Evolutionary conservation across 2,888 invertebrate genomes (phyloP).

Genomic region (Magallana nippona): DNA sequence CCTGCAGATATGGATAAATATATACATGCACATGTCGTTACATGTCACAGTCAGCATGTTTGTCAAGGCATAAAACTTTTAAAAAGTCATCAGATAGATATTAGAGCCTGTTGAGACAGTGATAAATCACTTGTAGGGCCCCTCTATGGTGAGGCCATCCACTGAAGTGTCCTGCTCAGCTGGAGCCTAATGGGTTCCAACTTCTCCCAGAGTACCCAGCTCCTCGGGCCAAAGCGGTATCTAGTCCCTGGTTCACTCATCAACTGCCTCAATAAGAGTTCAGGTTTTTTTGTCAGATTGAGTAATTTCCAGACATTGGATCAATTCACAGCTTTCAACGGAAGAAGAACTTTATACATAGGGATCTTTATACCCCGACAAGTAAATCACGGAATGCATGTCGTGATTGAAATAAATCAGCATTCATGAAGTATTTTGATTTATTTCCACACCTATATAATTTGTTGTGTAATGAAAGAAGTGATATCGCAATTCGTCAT

Average conservation of each 20-base stretch:
- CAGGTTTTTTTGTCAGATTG: neutral
- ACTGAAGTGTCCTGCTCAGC: neutral
- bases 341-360: no score
- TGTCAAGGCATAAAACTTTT: conserved; percentile 6
- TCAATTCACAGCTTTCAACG: neutral
- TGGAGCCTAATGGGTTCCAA: neutral
- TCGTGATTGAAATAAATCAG: neutral
- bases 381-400: neutral
- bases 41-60: neutral
- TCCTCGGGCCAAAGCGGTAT: neutral
- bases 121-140: neutral
- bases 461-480: neutral
- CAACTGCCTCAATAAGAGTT: neutral
- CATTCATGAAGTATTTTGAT: neutral
- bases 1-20: neutral
- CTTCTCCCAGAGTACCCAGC: neutral
- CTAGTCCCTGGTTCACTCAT: neutral
- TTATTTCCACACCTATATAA: neutral
- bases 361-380: no score
- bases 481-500: neutral
- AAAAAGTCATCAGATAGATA: neutral
- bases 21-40: neutral
- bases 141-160: neutral
- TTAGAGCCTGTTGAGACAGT: neutral
- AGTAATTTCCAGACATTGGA: neutral